Evolutionary conservation across 2,113 vertebrate species (phyloP).

Genomic region (Carassius carassius): DNA sequence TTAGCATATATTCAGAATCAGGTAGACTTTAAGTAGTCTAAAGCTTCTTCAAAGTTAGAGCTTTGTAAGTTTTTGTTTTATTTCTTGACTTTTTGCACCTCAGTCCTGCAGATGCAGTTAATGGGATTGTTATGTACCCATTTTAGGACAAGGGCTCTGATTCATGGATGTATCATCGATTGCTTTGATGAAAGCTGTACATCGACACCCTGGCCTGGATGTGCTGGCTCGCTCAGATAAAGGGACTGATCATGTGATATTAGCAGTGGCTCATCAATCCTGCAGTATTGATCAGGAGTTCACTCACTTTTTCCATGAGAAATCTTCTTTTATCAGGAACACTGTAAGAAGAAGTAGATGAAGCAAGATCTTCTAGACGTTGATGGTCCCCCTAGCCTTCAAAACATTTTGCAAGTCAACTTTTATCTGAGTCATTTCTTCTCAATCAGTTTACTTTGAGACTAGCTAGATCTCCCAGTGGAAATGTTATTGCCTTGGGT

Average conservation of each 20-base stretch:
- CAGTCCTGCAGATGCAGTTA: not conserved
- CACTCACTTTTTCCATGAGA: not conserved
- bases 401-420: not conserved
- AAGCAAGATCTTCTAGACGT: not conserved
- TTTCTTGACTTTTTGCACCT: not conserved
- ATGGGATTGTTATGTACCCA: not conserved
- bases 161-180: not conserved
- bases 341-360: not conserved
- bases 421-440: not conserved
- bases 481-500: not conserved
- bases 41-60: not conserved
- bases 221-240: slow-evolving; percentile 26
- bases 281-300: not conserved
- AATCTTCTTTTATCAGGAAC: not conserved
- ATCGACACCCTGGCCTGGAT: not conserved
- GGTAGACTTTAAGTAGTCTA: not conserved
- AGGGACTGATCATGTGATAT: slow-evolving; percentile 3
- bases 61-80: not conserved
- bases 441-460: not conserved
- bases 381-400: not conserved
- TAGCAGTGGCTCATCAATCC: not conserved
- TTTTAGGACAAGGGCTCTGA: not conserved
- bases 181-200: not conserved
- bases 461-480: not conserved
- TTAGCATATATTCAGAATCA: not conserved